phyloP scores from a whole-genome alignment of 1,140 invertebrate species.

The Dreissena polymorpha region DNA sequence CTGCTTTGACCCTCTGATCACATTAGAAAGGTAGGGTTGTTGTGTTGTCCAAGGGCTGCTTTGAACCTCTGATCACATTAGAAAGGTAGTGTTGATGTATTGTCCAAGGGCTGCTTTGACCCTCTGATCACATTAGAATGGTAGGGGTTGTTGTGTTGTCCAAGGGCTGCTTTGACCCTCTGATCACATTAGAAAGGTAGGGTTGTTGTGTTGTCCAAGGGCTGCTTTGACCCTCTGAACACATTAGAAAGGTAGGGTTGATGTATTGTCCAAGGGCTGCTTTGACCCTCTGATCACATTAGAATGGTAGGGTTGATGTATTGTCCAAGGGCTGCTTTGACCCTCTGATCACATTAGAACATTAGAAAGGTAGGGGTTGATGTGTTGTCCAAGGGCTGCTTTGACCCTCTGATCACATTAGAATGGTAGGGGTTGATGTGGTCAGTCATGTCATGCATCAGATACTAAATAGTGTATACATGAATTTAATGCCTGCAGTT shows the following conservation, averaged over 20 bases:
- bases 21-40: constrained; percentile 80
- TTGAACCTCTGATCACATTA: background rate
- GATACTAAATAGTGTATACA: too few species aligned
- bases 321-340: constrained; percentile 84
- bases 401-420: background rate
- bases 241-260: constrained; percentile 81
- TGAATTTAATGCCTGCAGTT: too few species aligned
- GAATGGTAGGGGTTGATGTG: too few species aligned
- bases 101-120: constrained; percentile 83
- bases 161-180: background rate
- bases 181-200: too few species aligned
- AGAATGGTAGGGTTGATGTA: too few species aligned
- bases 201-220: constrained; percentile 85
- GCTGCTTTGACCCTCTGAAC: constrained; percentile 83
- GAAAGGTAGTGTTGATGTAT: too few species aligned
- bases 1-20: constrained; percentile 84
- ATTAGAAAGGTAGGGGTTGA: constrained; percentile 63
- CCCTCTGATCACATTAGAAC: constrained; percentile 84
- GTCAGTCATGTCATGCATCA: too few species aligned
- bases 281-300: background rate
- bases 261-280: too few species aligned
- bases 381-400: too few species aligned
- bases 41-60: too few species aligned
- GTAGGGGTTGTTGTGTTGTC: constrained; percentile 53
- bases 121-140: constrained; percentile 84